Base-by-base conservation (phyloP, 2,888 invertebrate genomes). In the Meghimatium bilineatum region DNA sequence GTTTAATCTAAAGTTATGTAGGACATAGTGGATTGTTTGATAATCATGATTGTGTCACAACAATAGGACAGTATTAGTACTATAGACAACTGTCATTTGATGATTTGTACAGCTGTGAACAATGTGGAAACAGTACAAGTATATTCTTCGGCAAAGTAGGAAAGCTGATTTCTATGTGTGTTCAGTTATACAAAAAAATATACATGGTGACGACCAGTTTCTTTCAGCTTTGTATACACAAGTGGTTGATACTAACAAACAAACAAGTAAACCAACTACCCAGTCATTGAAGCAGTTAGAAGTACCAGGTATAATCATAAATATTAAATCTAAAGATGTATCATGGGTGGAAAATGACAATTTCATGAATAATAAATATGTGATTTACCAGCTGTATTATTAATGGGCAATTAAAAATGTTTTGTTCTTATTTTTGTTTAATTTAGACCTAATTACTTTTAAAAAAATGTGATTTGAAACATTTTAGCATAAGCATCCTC, bases 241-340 rank as follows among this genome's bases (percentile, higher is more conserved):
- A 1, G 52, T 29, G 52, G 29, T 74, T 32, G 23, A 52, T 23
- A 32, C 32, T 52, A 5, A 49, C 1, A 44, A 74, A 32, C 32
- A 52, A 74, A 32, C 74, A 52, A 32, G 74, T 52, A 74, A 74
- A n/a, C 12, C 32, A 49, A 74, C 49, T 17, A 52, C 23, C 23
- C 32, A 74, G 32, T 34, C 49, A 17, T 0, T 20, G 49, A 32
- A 49, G 52, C 74, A 74, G 29, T 26, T 32, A 44, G 29, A 49
- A 52, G 52, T 74, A 52, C 32, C 74, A 74, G 52, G 74, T 74
- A 74, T 14, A 32, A 49, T n/a, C 38, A 71, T 8, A 38, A 71
- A 17, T 26, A 38, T 71, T 26, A 71, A n/a, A n/a, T 63, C 2
- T 56, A 56, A 56, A 56, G 23, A 56, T 56, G 23, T 8, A 10